Evolutionary conservation across 2,113 vertebrate species (phyloP), one percentile per base, ranked within the genome.

Genomic region (Nestor notabilis): DNA sequence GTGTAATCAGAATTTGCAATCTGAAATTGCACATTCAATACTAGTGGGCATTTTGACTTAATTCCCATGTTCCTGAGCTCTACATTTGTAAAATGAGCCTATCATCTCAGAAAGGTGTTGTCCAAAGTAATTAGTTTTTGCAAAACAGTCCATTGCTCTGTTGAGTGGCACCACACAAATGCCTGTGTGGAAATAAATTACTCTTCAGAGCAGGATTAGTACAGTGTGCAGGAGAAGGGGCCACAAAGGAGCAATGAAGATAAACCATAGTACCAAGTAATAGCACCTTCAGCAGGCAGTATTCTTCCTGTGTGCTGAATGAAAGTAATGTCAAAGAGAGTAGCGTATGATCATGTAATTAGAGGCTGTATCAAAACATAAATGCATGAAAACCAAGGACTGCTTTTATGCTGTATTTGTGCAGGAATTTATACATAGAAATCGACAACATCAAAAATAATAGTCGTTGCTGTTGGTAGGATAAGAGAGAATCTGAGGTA

Each of bases 121-220:
- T 93, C 92, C 87, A 78, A 71, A 89, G 77, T 75, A 93, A 96
- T 93, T 92, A 72, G 61, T 10, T 90, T 93, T 84, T 92, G 69
- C 72, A 68, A 49, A 94, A 68, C 76, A 90, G 76, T 76, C 72
- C 72, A 89, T 16, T 78, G 65, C 93, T 89, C 43, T 83, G 35
- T 76, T 95, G 90, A 95, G 52, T 89, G 80, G 68, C 76, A 81
- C 76, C 18, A 4, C 64, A 49, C 72, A 82, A 94, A 92, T 76
- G 39, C 80, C 56, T 69, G 43, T 5, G 46, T 90, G 85, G 79
- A 90, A 93, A 83, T 65, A 83, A 94, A 92, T 91, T 46, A 50
- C 71, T 63, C 20, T 66, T 83, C 55, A 64, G 64, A 89, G 63
- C 20, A 20, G 35, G 60, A 55, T 84, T 92, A 66, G 55, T 47